phyloP scores from a whole-genome alignment of 2,113 vertebrate genomes.

The Sardina pilchardus region DNA sequence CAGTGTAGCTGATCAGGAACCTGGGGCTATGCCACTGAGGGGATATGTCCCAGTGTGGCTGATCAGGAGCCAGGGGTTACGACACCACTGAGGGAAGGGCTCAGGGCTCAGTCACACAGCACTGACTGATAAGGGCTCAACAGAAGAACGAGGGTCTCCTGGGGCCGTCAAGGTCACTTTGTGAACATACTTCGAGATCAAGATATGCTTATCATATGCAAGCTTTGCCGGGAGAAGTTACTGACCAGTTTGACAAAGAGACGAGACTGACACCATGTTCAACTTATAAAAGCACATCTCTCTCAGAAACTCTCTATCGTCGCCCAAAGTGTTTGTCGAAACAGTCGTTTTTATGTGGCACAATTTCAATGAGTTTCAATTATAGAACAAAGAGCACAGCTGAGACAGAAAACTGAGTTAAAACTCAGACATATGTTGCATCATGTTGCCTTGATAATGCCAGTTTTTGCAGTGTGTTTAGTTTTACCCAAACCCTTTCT shows the following conservation, averaged over 20 bases:
- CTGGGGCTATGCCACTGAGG: conserved; percentile 13
- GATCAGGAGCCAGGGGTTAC: not conserved
- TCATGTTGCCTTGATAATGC: no score
- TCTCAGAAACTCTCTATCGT: no score
- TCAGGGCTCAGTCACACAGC: not conserved
- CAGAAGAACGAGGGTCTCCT: not conserved
- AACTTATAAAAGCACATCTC: no score
- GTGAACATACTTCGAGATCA: not conserved
- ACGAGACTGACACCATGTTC: no score
- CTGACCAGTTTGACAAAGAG: not conserved
- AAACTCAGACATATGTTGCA: no score
- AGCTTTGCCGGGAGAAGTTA: not conserved
- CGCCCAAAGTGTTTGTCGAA: no score
- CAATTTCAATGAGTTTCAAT: no score
- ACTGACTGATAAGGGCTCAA: conserved; percentile 19
- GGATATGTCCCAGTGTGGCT: conserved; percentile 31
- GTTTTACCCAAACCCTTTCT: not conserved
- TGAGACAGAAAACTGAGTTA: no score
- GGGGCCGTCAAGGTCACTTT: not conserved
- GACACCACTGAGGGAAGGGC: not conserved
- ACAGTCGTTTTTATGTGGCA: no score
- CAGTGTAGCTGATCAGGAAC: conserved; percentile 5
- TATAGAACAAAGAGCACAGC: no score
- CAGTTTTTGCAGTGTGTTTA: no score
- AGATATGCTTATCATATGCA: not conserved